Evolutionary conservation across 2,113 vertebrate genomes (phyloP), one percentile per base, ranked within the genome.

Genomic region (Podilymbus podiceps): DNA sequence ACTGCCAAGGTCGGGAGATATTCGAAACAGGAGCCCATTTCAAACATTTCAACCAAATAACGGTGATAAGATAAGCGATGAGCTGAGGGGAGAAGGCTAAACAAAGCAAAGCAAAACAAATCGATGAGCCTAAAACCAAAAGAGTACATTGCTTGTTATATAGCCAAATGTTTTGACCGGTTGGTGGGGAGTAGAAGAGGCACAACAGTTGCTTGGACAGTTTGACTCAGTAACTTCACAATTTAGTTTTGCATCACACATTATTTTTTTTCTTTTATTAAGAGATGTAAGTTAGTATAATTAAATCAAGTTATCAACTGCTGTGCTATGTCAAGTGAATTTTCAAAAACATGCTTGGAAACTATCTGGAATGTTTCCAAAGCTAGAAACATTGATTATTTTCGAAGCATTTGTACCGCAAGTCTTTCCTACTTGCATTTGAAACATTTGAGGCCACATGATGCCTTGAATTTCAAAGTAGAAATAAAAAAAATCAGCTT

Each of bases 101-200:
- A 91, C 87, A 94, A 95, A 87, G 86, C 75, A 95, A 88, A 53
- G 85, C 52, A 79, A 92, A 97, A 94, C 97, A 93, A 95, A 95
- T 94, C n/a, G 6, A 84, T 88, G 92, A 95, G 92, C 28, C 28
- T 58, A 82, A 95, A 91, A 33, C 46, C 84, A 93, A 76, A 64
- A 88, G 78, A 75, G 53, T 27, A 82, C 31, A 58, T 50, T 1
- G 2, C 78, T 44, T 80, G 66, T 74, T 95, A 64, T 31, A 91
- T 60, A 78, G 74, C 59, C 93, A 82, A 81, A 71, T 49, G 76
- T 62, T 90, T 16, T 60, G 64, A 92, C 53, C 53, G 85, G 46
- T 53, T 84, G 35, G 47, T 58, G 46, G 14, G 30, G 22, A 82
- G 19, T 8, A 60, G 52, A 87, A 64, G 50, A 76, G 30, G 22